Conservation (phyloP, 2,113 vertebrate species). For the Mus musculus region GRCm39 chr9:26881501-26882000, state of each 20-base stretch:
- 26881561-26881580: background rate
- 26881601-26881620: background rate
- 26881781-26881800: background rate
- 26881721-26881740: background rate
- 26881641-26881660: background rate
- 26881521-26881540: too few relatives aligned
- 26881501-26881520: too few relatives aligned
- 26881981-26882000: background rate
- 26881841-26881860: background rate
- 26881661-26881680: background rate
- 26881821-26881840: background rate
- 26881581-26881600: background rate
- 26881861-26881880: background rate
- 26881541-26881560: too few relatives aligned
- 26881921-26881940: too few relatives aligned
- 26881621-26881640: background rate
- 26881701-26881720: background rate
- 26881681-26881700: background rate
- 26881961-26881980: background rate
- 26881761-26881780: background rate
- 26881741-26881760: background rate
- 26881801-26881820: background rate
- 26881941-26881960: background rate
- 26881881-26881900: background rate
- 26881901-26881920: too few relatives aligned